Evolutionary conservation across 2,113 vertebrate species (phyloP).

Genomic region (Bungarus multicinctus): DNA sequence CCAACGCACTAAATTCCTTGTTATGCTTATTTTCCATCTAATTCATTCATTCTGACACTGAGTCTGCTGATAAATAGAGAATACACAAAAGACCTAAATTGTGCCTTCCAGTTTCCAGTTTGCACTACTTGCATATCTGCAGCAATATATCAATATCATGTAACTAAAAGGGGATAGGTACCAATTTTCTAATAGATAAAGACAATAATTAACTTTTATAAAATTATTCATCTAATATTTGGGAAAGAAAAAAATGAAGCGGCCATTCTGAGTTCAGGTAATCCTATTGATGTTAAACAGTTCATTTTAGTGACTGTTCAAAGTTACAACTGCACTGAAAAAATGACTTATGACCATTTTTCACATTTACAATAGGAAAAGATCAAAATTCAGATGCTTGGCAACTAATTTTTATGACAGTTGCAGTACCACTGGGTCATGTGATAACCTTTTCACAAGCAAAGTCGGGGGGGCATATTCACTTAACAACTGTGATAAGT

Average conservation of each 20-base stretch:
- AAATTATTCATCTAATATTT: not conserved
- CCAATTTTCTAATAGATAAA: not conserved
- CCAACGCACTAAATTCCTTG: constrained; percentile 21
- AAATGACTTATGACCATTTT: not conserved
- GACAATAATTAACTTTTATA: not conserved
- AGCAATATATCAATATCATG: not conserved
- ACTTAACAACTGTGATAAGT: not conserved
- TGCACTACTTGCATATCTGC: not conserved
- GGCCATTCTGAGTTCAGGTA: not conserved
- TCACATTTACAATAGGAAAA: not conserved
- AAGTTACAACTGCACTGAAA: not conserved
- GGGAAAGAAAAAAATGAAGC: not conserved
- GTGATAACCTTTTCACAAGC: not conserved
- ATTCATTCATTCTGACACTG: not conserved
- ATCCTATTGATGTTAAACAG: not conserved
- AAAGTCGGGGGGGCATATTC: not conserved
- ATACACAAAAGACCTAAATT: not conserved
- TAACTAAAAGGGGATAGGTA: not conserved
- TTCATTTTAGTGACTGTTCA: not conserved
- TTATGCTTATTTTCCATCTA: constrained; percentile 15
- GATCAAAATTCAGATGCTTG: not conserved
- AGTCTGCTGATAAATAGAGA: constrained; percentile 5
- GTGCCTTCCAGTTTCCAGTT: not conserved
- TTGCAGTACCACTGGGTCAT: not conserved
- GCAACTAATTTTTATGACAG: not conserved